Evolutionary conservation across 2,888 invertebrate species (phyloP).

Genomic region (Nineta flava): DNA sequence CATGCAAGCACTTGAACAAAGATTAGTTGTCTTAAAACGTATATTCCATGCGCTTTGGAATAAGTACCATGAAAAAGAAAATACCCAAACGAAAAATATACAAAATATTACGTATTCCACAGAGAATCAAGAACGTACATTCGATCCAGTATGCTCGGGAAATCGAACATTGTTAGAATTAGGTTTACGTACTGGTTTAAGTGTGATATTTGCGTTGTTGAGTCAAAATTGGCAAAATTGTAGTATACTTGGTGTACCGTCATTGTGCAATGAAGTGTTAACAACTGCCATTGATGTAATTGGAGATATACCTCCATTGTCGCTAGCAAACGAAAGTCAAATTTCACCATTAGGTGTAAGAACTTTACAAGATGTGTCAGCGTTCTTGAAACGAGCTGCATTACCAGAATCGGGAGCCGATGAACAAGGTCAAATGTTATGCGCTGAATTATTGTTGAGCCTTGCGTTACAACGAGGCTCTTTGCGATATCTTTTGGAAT

Average conservation of each 20-base stretch:
- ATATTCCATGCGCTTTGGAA: slow-evolving; percentile 37
- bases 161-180: slow-evolving; percentile 41
- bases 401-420: slow-evolving; percentile 33
- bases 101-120: slow-evolving; percentile 5
- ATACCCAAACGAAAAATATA: slow-evolving; percentile 14
- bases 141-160: slow-evolving; percentile 19
- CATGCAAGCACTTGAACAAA: slow-evolving; percentile 34
- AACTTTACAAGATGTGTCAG: slow-evolving; percentile 36
- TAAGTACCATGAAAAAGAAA: slow-evolving; percentile 35
- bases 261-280: slow-evolving; percentile 40
- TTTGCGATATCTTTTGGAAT: slow-evolving; percentile 38
- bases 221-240: slow-evolving; percentile 39
- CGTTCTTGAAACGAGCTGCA: slow-evolving; percentile 34
- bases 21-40: slow-evolving; percentile 36
- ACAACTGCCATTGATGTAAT: slow-evolving; percentile 38
- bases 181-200: slow-evolving; percentile 42
- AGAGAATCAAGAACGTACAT: slow-evolving; percentile 8
- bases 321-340: slow-evolving; percentile 39
- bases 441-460: slow-evolving; percentile 35
- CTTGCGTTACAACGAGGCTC: slow-evolving; percentile 42
- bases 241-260: slow-evolving; percentile 25
- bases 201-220: slow-evolving; percentile 38
- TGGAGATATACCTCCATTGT: slow-evolving; percentile 36
- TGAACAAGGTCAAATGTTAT: slow-evolving; percentile 25
- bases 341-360: slow-evolving; percentile 33